These are phyloP conservation scores for Abscondita cerata DNA, from an alignment of 2,888 invertebrate species.

Conservation along the genomic window DNA sequence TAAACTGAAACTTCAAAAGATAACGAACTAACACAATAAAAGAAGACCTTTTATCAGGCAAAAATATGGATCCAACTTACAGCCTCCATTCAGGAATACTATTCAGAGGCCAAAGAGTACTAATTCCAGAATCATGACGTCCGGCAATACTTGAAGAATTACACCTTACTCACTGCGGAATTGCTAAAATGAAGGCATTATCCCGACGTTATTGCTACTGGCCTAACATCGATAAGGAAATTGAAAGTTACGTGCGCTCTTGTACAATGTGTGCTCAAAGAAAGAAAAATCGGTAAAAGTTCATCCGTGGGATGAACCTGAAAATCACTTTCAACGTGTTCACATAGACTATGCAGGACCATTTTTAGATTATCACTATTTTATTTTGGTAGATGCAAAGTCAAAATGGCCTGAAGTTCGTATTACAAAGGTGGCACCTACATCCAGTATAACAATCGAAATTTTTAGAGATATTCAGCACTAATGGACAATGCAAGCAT, in stretches of 20 bases:
- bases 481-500: background rate
- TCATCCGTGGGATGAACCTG: background rate
- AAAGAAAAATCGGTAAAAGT: background rate
- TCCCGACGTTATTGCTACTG: background rate
- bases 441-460: background rate
- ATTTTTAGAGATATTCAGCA: background rate
- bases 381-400: background rate
- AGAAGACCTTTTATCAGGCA: background rate
- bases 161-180: background rate
- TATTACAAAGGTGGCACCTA: background rate
- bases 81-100: background rate
- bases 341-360: slow-evolving; percentile 3
- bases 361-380: background rate
- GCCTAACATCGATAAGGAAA: background rate
- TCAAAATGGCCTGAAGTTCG: too few species aligned
- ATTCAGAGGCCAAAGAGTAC: background rate
- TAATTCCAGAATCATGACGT: background rate
- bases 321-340: background rate
- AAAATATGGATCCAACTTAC: too few species aligned
- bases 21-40: background rate
- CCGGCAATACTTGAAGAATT: background rate
- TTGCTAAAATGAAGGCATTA: background rate
- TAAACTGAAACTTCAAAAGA: background rate
- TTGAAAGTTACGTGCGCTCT: background rate
- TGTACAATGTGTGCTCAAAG: background rate